These are phyloP conservation scores for Chionodraco myersi DNA, from an alignment of 2,113 vertebrate genomes.

Conservation along the genomic window DNA sequence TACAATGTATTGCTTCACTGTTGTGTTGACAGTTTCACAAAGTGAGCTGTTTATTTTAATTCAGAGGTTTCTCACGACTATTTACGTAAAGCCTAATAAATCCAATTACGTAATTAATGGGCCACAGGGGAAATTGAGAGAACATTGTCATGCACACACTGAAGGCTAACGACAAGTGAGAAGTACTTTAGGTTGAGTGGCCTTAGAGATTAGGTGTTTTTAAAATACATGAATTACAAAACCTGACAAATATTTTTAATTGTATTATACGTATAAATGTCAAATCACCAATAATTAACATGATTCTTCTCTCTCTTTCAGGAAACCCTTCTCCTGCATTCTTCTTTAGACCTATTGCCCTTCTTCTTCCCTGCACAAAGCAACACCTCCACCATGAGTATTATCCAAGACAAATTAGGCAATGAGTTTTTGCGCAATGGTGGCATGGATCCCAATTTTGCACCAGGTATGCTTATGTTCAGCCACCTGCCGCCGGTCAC, in stretches of 20 bases:
- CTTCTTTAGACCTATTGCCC: slow-evolving; percentile 67
- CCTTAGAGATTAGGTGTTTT: background rate
- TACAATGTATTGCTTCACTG: background rate
- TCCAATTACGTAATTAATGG: slow-evolving; percentile 52
- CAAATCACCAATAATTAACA: background rate
- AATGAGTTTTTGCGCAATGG: slow-evolving; percentile 92
- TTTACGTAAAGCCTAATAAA: slow-evolving; percentile 33
- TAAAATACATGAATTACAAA: background rate
- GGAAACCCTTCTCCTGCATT: slow-evolving; percentile 70
- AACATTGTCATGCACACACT: background rate
- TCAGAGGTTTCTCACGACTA: background rate
- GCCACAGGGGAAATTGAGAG: background rate
- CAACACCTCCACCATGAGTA: slow-evolving; percentile 82
- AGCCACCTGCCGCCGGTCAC: slow-evolving; percentile 96
- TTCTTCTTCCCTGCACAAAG: slow-evolving; percentile 71
- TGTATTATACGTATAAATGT: background rate
- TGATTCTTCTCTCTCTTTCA: slow-evolving; percentile 44
- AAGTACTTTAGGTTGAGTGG: background rate
- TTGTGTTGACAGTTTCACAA: background rate
- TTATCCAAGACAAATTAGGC: slow-evolving; percentile 92
- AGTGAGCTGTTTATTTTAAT: background rate
- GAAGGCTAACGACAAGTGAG: background rate
- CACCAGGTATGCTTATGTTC: slow-evolving; percentile 96
- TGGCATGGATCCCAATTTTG: slow-evolving; percentile 94
- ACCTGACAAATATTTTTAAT: background rate